A percentile compares a stretch with the other conserved stretches of the same genome.
These are phyloP conservation scores for Phania funesta DNA, from an alignment of 2,888 invertebrate genomes.

Conservation along the genomic window DNA sequence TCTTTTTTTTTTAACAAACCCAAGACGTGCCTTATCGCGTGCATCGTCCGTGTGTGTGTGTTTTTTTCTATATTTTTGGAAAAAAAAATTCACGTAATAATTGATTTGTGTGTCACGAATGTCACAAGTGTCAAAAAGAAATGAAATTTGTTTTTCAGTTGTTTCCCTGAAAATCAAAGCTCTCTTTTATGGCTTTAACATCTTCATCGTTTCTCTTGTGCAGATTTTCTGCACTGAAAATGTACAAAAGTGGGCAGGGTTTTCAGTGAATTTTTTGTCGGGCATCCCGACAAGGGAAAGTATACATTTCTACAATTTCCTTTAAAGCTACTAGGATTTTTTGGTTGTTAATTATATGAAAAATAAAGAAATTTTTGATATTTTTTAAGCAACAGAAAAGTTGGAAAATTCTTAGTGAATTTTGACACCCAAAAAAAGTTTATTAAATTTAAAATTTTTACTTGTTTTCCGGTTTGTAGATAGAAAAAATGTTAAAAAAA, in stretches of 20 bases:
- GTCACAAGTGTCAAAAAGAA: slow-evolving; percentile 70
- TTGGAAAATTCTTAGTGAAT: no score
- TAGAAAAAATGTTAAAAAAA: no score
- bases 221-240: neutral
- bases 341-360: no score
- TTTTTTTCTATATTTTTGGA: neutral
- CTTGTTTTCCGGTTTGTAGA: no score
- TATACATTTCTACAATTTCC: neutral
- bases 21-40: slow-evolving; percentile 59
- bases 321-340: neutral
- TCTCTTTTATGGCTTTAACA: slow-evolving; percentile 6
- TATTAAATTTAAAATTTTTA: no score
- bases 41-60: slow-evolving; percentile 23
- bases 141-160: neutral
- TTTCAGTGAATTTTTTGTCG: neutral
- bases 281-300: neutral
- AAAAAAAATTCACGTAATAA: slow-evolving; percentile 78
- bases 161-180: neutral
- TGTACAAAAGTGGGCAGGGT: neutral
- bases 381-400: no score
- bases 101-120: slow-evolving; percentile 74
- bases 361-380: no score
- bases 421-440: no score
- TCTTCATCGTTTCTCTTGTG: neutral
- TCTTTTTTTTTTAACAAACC: slow-evolving; percentile 17